Percentiles rank a stretch among this genome's conserved stretches.
These are phyloP conservation scores for Dinomys branickii DNA, from an alignment of 2,113 vertebrate species.

Conservation along the genomic window DNA sequence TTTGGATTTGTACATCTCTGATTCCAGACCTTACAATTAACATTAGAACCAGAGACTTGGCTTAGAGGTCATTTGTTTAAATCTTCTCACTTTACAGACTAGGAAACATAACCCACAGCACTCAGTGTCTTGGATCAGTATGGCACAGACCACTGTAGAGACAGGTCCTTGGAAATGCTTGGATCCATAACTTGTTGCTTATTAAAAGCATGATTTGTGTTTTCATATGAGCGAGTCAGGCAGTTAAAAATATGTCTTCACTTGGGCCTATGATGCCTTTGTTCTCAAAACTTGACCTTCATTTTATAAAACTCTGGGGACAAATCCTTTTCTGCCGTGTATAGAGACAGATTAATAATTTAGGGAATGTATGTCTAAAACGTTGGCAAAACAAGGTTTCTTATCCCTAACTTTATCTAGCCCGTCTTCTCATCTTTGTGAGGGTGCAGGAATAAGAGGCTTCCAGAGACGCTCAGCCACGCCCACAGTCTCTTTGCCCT, in stretches of 20 bases:
- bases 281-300: background rate
- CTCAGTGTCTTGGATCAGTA: background rate
- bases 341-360: background rate
- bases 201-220: background rate
- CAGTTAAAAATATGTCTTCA: background rate
- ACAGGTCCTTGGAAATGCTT: background rate
- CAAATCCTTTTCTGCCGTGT: background rate
- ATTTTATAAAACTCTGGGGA: background rate
- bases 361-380: background rate
- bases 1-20: background rate
- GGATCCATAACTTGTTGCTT: background rate
- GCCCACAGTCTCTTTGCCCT: background rate
- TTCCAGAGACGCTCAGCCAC: background rate
- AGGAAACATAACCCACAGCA: background rate
- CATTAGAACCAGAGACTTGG: background rate
- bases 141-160: background rate
- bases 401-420: background rate
- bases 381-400: background rate
- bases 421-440: background rate
- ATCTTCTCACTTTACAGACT: slow-evolving; percentile 26
- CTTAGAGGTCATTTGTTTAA: slow-evolving; percentile 41
- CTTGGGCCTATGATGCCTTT: background rate
- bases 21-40: slow-evolving; percentile 41
- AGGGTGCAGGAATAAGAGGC: background rate
- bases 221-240: background rate